Evolutionary conservation across 2,888 invertebrate species (phyloP).

Genomic region (Apodemia mormo): DNA sequence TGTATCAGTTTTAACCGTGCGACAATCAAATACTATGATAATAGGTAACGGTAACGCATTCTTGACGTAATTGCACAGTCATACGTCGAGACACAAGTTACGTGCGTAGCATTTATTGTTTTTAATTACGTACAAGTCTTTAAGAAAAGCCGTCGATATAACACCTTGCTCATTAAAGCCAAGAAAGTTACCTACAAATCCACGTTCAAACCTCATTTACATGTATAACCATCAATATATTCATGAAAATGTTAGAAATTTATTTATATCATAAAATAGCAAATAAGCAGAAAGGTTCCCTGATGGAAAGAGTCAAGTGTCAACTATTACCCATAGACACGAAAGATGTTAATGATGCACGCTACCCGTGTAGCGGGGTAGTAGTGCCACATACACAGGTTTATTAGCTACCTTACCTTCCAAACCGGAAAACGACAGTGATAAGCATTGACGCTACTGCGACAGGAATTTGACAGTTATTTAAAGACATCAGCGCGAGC

Average conservation of each 20-base stretch:
- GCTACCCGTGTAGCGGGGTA: too few relatives aligned
- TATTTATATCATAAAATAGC: too few relatives aligned
- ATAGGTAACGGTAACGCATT: slow-evolving; percentile 40
- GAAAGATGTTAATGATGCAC: too few relatives aligned
- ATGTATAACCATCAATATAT: neutral
- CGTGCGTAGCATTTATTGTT: slow-evolving; percentile 34
- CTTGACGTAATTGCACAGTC: slow-evolving; percentile 34
- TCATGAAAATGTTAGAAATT: neutral
- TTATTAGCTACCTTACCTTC: too few relatives aligned
- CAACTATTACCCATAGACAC: too few relatives aligned
- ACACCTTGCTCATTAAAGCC: slow-evolving; percentile 5
- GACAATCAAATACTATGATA: slow-evolving; percentile 25
- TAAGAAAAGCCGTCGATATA: slow-evolving; percentile 1
- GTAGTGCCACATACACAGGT: too few relatives aligned
- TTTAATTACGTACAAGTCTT: slow-evolving; percentile 31
- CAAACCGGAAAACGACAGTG: too few relatives aligned
- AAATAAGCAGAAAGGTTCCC: too few relatives aligned
- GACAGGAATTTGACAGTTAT: too few relatives aligned
- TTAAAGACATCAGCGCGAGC: too few relatives aligned
- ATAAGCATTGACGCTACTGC: too few relatives aligned
- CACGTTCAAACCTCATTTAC: neutral
- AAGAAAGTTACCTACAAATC: neutral
- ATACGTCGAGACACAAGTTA: slow-evolving; percentile 30
- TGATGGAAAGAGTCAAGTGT: too few relatives aligned
- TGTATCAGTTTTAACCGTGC: slow-evolving; percentile 7